phyloP scores from a whole-genome alignment of 2,797 vertebrate genomes.

The Pteronotus mesoamericanus region DNA sequence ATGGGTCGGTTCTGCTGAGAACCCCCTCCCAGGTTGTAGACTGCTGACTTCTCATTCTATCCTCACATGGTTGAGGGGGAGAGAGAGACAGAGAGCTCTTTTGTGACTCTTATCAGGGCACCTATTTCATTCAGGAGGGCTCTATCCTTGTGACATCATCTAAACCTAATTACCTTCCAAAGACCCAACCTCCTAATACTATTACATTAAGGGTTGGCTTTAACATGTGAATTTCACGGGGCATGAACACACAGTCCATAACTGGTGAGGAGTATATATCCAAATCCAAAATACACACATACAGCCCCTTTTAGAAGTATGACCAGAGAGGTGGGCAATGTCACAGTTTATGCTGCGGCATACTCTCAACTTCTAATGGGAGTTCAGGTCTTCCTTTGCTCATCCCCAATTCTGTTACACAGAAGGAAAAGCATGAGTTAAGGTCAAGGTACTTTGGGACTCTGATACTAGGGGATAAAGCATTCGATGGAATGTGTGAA shows the following conservation, averaged over 20 bases:
- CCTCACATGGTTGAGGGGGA: neutral
- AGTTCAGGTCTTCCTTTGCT: neutral
- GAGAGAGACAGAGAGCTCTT: neutral
- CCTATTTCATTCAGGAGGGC: neutral
- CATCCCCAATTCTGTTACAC: neutral
- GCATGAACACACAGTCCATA: neutral
- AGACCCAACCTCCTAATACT: neutral
- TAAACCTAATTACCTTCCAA: neutral
- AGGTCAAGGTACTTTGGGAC: neutral
- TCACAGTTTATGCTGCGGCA: neutral
- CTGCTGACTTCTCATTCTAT: neutral
- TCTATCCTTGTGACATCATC: neutral
- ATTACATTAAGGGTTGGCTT: neutral
- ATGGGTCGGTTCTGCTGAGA: neutral
- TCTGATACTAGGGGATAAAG: neutral
- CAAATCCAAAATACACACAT: neutral
- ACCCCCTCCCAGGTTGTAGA: neutral
- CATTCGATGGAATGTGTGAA: neutral
- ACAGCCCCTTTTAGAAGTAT: neutral
- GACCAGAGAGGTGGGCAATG: neutral
- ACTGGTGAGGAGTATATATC: neutral
- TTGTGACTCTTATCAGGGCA: neutral
- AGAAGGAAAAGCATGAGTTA: neutral
- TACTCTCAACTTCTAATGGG: neutral
- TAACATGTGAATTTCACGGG: neutral